Evolutionary conservation across 2,888 invertebrate species (phyloP), one percentile per base, ranked within the genome.

Genomic region (Cordilura impudica): DNA sequence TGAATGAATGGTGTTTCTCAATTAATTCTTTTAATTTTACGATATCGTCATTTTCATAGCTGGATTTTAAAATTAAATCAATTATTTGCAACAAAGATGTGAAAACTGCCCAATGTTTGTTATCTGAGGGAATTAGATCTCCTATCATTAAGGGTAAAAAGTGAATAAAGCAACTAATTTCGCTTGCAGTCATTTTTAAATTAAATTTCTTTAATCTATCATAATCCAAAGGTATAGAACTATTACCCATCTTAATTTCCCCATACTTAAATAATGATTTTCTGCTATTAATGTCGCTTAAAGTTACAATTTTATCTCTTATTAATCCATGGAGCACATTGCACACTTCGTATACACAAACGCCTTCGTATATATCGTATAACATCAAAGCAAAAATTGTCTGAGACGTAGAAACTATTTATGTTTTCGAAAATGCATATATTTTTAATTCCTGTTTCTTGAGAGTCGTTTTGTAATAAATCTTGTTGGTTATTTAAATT

Each of bases 201-300:
- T n/a, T n/a, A n/a, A n/a, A n/a, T n/a, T n/a, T n/a, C n/a, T n/a
- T n/a, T n/a, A n/a, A 58, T 60, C 58, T 70, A 16, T 26, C 21
- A 2, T 23, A 60, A 12, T 70, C 51, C 26, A 60, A 23, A 23
- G 60, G 39, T 26, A 70, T 56, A 45, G 66, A 21, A 10, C 39
- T n/a, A n/a, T n/a, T n/a, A n/a, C n/a, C n/a, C n/a, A n/a, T n/a
- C n/a, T n/a, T n/a, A n/a, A n/a, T n/a, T 43, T 72, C 69, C n/a
- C 75, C 72, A 29, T 51, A 63, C 8, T 31, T 47, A 67, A 81
- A 81, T 8, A 81, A 43, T 23, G 31, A 43, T 66, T 81, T 74
- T 49, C 81, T 74, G 43, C 61, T 67, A 35, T 75, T 81, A 49
- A 78, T 60, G 8, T 29, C 8, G 5, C 56, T 35, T 53, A 78